Evolutionary conservation across 2,888 invertebrate species (phyloP).

Genomic region (Hipparchia sbordonii): DNA sequence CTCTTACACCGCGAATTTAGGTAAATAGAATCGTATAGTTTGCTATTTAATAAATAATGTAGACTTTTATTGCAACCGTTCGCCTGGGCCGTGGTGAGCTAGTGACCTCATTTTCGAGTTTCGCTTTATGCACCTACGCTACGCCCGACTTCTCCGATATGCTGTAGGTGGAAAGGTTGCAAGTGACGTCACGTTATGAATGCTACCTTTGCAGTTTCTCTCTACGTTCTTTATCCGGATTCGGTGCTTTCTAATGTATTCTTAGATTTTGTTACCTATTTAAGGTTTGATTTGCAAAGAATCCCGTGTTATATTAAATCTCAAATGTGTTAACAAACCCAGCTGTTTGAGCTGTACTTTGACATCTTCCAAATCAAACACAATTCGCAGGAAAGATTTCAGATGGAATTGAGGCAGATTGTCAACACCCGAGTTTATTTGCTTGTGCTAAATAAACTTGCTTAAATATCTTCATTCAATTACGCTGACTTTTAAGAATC

Average conservation of each 20-base stretch:
- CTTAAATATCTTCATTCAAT: conserved; percentile 15
- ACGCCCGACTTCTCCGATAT: conserved; percentile 40
- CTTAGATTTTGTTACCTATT: background rate
- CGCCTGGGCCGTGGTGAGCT: conserved; percentile 45
- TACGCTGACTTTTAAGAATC: conserved; percentile 13
- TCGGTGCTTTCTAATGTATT: conserved; percentile 5
- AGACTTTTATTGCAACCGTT: conserved; percentile 30
- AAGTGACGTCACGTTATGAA: conserved; percentile 58
- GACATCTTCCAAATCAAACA: background rate
- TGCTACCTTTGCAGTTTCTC: conserved; percentile 20
- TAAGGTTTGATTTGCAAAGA: too few relatives aligned
- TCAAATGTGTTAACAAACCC: too few relatives aligned
- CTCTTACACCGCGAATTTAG: background rate
- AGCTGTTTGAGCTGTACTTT: too few relatives aligned
- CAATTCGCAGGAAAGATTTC: background rate
- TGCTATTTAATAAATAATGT: conserved; percentile 19
- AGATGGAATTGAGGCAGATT: background rate
- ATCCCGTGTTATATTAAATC: too few relatives aligned
- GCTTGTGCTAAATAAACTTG: conserved; percentile 20
- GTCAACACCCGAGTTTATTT: conserved; percentile 14
- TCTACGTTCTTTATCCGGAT: background rate
- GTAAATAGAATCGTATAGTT: conserved; percentile 7
- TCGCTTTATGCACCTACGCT: conserved; percentile 57
- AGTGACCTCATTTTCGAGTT: conserved; percentile 61
- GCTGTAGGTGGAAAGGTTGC: conserved; percentile 71